Base-by-base conservation (phyloP, 1,140 invertebrate genomes). In the Zaprionus gabonicus region DNA sequence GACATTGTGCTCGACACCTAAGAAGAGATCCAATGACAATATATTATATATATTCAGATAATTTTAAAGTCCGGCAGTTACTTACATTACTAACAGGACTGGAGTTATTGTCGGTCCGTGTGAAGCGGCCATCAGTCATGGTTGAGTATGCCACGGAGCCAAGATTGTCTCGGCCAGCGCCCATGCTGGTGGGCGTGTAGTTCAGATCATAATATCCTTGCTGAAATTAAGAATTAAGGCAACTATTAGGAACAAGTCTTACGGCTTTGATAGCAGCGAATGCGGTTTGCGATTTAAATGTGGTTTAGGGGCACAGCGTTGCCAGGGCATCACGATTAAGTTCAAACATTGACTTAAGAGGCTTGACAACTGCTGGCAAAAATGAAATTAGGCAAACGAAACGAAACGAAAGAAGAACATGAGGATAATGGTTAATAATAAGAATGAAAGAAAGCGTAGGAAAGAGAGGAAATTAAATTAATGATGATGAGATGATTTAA, bases 51-150 rank as follows among this genome's bases (percentile, higher is more conserved):
- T 9, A 27, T 55, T 53, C n/a, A 28, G 46, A 17, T 46, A 31
- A 10, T 3, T 28, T 17, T 36, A 0, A 6, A 41, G 5, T 41
- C 36, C 9, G 27, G 27, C 2, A 60, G 28, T 28, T 28, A 85
- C 88, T 83, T 58, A 93, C 92, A 82, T 93, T 93, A 71, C 92
- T 92, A 75, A 97, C 96, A 49, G 97, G 96, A 72, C 96, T 96
- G 65, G 96, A 96, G 93, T 97, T 97, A 93, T 96, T 96, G 92
- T 97, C 97, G 67, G 96, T 96, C 84, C 97, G 94, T 55, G 96
- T 94, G 92, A 97, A 96, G 92, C 97, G 95, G 66, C 94, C 96
- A 92, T 96, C 96, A 93, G 94, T 94, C 94, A 95, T 95, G 55
- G 92, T 91, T 82, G 96, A 96, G 94, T 97, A 97, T 69, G 96